Base-by-base conservation (phyloP, 2,797 vertebrate genomes). In the Monodelphis domestica region DNA sequence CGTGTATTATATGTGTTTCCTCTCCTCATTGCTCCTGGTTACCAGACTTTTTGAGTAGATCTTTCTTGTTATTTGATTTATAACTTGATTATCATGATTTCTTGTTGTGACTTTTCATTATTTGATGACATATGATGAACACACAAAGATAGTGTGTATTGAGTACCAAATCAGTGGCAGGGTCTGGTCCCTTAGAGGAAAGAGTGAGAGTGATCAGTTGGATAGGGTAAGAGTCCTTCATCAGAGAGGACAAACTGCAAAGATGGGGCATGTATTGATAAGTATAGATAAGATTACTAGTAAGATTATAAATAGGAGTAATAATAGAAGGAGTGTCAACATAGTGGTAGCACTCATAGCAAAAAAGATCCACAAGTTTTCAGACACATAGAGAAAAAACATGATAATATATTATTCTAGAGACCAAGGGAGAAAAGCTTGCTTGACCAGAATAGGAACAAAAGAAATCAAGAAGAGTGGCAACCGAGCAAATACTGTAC, bases 121-220 rank as follows among this genome's bases (percentile, higher is more conserved):
- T 57, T 91, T 90, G 91, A 88, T 91, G 91, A 90, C 78, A 78
- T 90, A n/a, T 56, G 63, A 53, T 90, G 57, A 94, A 93, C 89
- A 54, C 78, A 26, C 45, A 95, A 54, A 95, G 89, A 54, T 90
- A 88, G 1, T 91, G 55, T 84, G 94, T 97, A 24, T 97, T 93
- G 57, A 94, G 45, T 91, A 88, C 88, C n/a, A n/a, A n/a, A n/a
- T n/a, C n/a, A n/a, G n/a, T n/a, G n/a, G n/a, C 88, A 89, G 0
- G 94, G 55, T 92, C 54, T 78, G 17, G 30, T 38, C n/a, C 24
- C n/a, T 6, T n/a, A 33, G 30, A 70, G 63, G 3, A 21, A 57
- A 9, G 56, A 57, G 56, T 57, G n/a, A n/a, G 57, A 70, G 59
- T 17, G 59, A 38, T 38, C 33, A 17, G 1, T n/a, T 17, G 59